Base-by-base conservation (phyloP, 2,797 vertebrate species). In the Darevskia mixta region DNA sequence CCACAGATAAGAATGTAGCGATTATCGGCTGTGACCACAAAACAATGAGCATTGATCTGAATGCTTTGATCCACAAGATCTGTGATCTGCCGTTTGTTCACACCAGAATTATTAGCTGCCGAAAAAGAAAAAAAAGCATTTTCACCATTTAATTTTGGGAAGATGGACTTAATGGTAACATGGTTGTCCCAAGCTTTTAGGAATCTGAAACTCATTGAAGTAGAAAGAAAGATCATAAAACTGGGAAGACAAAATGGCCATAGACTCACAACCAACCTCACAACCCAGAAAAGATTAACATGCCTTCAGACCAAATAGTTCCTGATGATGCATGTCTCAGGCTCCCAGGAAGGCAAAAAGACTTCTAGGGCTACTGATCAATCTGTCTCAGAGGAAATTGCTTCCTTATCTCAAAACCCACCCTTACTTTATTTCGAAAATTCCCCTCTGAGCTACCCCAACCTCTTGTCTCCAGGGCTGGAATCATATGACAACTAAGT, bases 31-130 rank as follows among this genome's bases (percentile, higher is more conserved):
- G 98, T 99, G 96, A 99, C 99, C 97, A 99, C 98, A 25, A 99
- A 99, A 94, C 99, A 99, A 90, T 99, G 98, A 0, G 98, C 98
- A 92, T 98, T 99, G 97, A 99, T 99, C 96, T 98, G 99, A 95
- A 99, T 99, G 96, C 99, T 99, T 97, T 99, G 99, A 97, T 99
- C 99, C 95, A 99, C 98, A 83, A 99, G 97, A 97, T 99, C 99
- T 94, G 98, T 99, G 97, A 99, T 99, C 97, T 99, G 99, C 88
- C 98, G 97, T 95, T 99, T 99, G 97, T 98, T 98, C 95, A 98
- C 98, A 91, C 98, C 98, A 69, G 98, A 98, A 92, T 98, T 99
- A 96, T 98, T 99, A 93, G 98, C 99, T 99, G 94, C 73, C 95
- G 92, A 76, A 0, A 94, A 94, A 94, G 29, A 69, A 35, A 55